These are phyloP conservation scores for Phacellophora camtschatica DNA, from an alignment of 30 jellyfish, hydroid and myxozoan species.

Conservation along the genomic window DNA sequence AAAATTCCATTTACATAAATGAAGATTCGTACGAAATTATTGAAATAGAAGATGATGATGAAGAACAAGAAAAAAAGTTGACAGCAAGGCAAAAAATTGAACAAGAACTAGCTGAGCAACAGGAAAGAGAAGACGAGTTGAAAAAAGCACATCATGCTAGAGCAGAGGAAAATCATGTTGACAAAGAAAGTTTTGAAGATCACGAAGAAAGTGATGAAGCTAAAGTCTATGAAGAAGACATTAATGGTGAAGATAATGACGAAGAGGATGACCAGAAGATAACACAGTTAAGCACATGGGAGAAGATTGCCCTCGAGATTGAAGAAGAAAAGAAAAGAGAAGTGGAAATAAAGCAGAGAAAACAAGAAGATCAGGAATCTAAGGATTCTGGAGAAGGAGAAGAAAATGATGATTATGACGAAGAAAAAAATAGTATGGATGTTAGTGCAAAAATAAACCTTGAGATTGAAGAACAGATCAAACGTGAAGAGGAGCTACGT, in stretches of 20 bases:
- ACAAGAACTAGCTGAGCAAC: slow-evolving; percentile 52
- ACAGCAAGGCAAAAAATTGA: slow-evolving; percentile 46
- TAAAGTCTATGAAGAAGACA: slow-evolving; percentile 5
- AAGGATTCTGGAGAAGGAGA: neutral
- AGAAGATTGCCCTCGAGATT: slow-evolving; percentile 59
- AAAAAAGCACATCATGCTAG: neutral
- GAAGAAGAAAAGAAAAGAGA: slow-evolving; percentile 65
- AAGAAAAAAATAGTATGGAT: neutral
- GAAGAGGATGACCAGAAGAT: neutral
- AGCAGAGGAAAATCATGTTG: neutral
- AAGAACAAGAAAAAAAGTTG: neutral
- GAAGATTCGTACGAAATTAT: slow-evolving; percentile 52
- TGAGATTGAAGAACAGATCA: slow-evolving; percentile 45
- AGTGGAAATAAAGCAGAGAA: slow-evolving; percentile 13
- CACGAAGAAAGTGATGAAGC: slow-evolving; percentile 13
- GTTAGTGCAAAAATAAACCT: slow-evolving; percentile 3
- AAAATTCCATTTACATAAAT: slow-evolving; percentile 8
- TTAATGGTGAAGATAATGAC: neutral
- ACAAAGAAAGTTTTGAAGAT: neutral
- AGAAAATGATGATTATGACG: slow-evolving; percentile 12
- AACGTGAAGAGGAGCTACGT: slow-evolving; percentile 20
- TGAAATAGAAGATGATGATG: slow-evolving; percentile 21
- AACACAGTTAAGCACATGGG: slow-evolving; percentile 56
- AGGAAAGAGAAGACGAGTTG: slow-evolving; percentile 49
- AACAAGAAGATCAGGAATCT: neutral